Evolutionary conservation across 2,797 vertebrate species (phyloP), one percentile per base, ranked within the genome.

Genomic region (Onychomys leucogaster): DNA sequence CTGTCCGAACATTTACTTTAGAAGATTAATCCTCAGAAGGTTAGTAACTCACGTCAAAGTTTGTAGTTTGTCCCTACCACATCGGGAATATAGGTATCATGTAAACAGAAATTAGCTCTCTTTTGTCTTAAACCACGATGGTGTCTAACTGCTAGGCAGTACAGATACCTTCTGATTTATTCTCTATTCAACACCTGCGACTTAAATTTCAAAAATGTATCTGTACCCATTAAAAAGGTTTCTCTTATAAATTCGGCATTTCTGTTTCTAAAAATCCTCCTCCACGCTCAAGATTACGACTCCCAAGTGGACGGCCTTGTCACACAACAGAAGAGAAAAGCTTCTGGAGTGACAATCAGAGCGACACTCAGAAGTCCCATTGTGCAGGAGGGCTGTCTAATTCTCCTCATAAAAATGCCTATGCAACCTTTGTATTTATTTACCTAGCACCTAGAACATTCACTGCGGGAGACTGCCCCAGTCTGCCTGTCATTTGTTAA

Each of bases 341-440:
- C 95, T 95, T 96, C 49, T n/a, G 55, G 91, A 90, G 94, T 71
- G 29, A 19, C 96, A 83, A 41, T 90, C 90, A 89, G 1, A 6
- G 11, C 59, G n/a, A 29, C 32, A 37, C 73, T 85, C 81, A 86
- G 81, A 96, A 96, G 41, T 75, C 55, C 91, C 82, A 71, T 61
- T 94, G 76, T 32, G 6, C 77, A 92, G 90, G 83, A 89, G 87
- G 29, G 41, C 19, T 67, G 69, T 95, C 97, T 97, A 94, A 96
- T 97, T 97, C 97, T 77, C 63, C 80, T 83, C 95, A 95, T 92
- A 0, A 23, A 97, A 98, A 97, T 89, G 73, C 63, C 88, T 59
- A 1, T 0, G 84, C 89, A 84, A 78, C 71, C 94, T 76, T 17
- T 95, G 55, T 84, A 90, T 97, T 77, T 97, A 92, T 92, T 95